Percentiles rank a stretch among this genome's conserved stretches.
Conservation (phyloP, 2,113 vertebrate genomes). For the Microtus montanus region DNA sequence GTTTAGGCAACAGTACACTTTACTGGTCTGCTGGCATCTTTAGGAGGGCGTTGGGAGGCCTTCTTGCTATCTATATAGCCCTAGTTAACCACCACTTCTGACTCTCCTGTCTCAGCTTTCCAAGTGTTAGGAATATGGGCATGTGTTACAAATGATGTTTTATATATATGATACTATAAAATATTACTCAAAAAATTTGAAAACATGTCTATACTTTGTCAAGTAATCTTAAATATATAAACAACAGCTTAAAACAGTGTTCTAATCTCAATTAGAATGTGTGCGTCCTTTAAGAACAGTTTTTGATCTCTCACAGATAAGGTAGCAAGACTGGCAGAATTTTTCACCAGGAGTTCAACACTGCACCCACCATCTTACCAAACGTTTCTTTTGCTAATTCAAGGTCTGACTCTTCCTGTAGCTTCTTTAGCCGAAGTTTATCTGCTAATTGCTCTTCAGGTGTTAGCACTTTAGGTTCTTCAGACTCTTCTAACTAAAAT, state of each 20-base stretch:
- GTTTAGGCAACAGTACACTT: conserved; percentile 14
- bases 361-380: conserved; percentile 85
- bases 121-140: neutral
- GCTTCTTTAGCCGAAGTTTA: conserved; percentile 93
- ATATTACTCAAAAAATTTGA: conserved; percentile 56
- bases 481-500: conserved; percentile 86
- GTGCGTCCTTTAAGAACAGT: neutral
- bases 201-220: neutral
- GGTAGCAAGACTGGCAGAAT: neutral
- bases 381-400: conserved; percentile 97
- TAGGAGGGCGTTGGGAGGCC: neutral
- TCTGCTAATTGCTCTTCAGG: conserved; percentile 93
- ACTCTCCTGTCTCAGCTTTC: neutral
- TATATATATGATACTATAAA: conserved; percentile 14
- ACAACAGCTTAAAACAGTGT: conserved; percentile 25
- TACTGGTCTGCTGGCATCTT: neutral
- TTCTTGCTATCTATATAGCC: neutral
- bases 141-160: neutral
- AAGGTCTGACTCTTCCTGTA: conserved; percentile 96
- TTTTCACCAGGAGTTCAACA: neutral
- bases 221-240: conserved; percentile 34
- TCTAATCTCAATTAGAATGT: neutral
- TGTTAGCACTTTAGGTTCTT: conserved; percentile 85
- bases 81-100: neutral
- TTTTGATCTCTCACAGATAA: conserved; percentile 13